Evolutionary conservation across 2,888 invertebrate species (phyloP).

Genomic region (Meandrusa payeni): DNA sequence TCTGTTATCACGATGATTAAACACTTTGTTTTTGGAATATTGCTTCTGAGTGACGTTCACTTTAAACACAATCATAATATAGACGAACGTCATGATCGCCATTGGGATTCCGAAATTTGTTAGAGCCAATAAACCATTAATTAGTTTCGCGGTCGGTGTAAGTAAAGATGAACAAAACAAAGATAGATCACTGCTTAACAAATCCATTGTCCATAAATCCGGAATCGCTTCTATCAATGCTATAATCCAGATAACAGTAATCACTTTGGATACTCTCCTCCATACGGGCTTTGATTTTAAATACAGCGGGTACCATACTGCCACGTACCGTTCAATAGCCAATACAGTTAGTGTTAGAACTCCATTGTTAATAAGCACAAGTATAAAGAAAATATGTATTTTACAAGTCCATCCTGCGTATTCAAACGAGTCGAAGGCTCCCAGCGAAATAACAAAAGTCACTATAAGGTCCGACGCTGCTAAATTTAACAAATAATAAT

Average conservation of each 20-base stretch:
- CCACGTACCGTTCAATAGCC: conserved; percentile 36
- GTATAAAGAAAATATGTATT: conserved; percentile 31
- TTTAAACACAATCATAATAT: conserved; percentile 37
- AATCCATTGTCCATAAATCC: conserved; percentile 30
- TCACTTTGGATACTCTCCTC: conserved; percentile 32
- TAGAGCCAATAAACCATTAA: conserved; percentile 29
- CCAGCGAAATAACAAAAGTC: conserved; percentile 29
- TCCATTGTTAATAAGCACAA: conserved; percentile 34
- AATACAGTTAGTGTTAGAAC: conserved; percentile 36
- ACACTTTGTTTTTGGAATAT: conserved; percentile 29
- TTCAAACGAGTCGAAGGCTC: conserved; percentile 25
- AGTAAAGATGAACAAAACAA: conserved; percentile 31
- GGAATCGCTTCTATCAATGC: conserved; percentile 38
- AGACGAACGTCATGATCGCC: conserved; percentile 35
- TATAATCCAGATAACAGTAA: conserved; percentile 33
- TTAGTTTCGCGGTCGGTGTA: conserved; percentile 25
- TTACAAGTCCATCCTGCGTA: conserved; percentile 30
- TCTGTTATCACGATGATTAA: conserved; percentile 35
- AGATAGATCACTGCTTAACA: conserved; percentile 30
- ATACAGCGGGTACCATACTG: conserved; percentile 36
- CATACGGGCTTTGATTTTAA: conserved; percentile 24
- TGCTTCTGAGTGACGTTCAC: conserved; percentile 33
- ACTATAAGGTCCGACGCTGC: conserved; percentile 25
- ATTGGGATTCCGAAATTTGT: conserved; percentile 37
- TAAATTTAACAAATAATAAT: conserved; percentile 26